Percentiles rank a stretch among this genome's conserved stretches.
Conservation (phyloP, 2,888 invertebrate species). For the Agonopterix alstromeriana region DNA sequence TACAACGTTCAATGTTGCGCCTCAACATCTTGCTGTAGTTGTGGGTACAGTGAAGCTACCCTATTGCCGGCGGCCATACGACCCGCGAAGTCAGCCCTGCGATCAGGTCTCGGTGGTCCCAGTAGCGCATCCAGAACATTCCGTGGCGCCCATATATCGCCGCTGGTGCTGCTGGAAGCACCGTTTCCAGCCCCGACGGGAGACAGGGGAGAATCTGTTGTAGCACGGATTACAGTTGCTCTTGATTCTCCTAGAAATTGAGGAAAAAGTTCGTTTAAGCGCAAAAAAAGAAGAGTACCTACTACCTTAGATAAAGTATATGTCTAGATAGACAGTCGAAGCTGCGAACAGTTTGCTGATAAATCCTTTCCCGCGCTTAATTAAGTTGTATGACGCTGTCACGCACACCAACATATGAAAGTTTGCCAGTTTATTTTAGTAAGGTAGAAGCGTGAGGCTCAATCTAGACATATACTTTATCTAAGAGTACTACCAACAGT, state of each 20-base stretch:
- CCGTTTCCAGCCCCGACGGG: slow-evolving; percentile 79
- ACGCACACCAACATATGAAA: no score
- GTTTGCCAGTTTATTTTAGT: no score
- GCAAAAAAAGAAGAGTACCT: not conserved
- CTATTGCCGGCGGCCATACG: slow-evolving; percentile 80
- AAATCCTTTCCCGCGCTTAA: no score
- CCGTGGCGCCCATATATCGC: slow-evolving; percentile 62
- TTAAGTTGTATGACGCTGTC: no score
- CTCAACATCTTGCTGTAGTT: slow-evolving; percentile 73
- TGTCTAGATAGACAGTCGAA: no score
- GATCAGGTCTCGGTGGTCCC: slow-evolving; percentile 67
- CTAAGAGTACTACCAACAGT: no score
- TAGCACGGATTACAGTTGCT: slow-evolving; percentile 78
- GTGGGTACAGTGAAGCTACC: slow-evolving; percentile 84
- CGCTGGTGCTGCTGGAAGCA: slow-evolving; percentile 15
- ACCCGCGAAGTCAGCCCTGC: slow-evolving; percentile 78
- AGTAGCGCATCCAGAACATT: slow-evolving; percentile 74
- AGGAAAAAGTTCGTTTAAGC: not conserved
- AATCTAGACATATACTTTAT: no score
- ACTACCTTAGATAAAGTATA: no score
- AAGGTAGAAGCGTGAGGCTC: no score
- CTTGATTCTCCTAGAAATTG: slow-evolving; percentile 50
- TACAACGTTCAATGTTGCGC: slow-evolving; percentile 31
- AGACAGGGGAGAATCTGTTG: slow-evolving; percentile 91
- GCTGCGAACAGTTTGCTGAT: no score